A percentile compares a stretch with the other conserved stretches of the same genome.
Evolutionary conservation across 1,140 invertebrate genomes (phyloP).

Genomic region (Marisa cornuarietis): DNA sequence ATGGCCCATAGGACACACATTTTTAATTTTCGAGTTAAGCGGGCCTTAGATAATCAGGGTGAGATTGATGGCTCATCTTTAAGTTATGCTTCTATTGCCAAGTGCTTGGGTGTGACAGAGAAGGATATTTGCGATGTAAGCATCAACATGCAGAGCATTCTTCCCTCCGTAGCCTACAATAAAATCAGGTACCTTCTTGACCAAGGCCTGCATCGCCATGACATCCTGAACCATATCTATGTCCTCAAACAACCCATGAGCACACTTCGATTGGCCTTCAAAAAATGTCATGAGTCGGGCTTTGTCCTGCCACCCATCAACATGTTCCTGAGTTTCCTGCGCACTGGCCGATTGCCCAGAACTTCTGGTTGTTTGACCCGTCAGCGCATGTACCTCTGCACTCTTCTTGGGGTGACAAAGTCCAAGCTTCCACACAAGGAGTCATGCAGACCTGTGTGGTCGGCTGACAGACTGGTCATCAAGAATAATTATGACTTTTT

Average conservation of each 20-base stretch:
- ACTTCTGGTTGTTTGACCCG: not conserved
- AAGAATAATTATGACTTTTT: slow-evolving; percentile 19
- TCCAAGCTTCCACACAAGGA: not conserved
- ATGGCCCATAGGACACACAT: not conserved
- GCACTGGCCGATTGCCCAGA: slow-evolving; percentile 2
- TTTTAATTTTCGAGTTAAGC: not conserved
- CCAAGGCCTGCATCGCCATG: not conserved
- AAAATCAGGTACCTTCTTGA: slow-evolving; percentile 10
- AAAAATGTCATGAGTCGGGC: not conserved
- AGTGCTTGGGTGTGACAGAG: slow-evolving; percentile 1
- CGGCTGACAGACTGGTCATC: not conserved
- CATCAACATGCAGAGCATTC: slow-evolving; percentile 4
- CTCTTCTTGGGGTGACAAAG: not conserved
- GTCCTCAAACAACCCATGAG: not conserved
- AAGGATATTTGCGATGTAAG: slow-evolving; percentile 15
- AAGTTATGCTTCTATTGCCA: not conserved
- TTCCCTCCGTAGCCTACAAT: not conserved
- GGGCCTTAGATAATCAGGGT: not conserved
- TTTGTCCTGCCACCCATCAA: not conserved
- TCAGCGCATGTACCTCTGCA: not conserved
- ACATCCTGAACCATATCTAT: slow-evolving; percentile 16
- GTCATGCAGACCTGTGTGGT: slow-evolving; percentile 1
- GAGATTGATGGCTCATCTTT: slow-evolving; percentile 11
- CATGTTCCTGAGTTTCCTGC: slow-evolving; percentile 12
- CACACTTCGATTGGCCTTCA: not conserved